Base-by-base conservation (phyloP, 2,888 invertebrate genomes). In the Phalera bucephala region DNA sequence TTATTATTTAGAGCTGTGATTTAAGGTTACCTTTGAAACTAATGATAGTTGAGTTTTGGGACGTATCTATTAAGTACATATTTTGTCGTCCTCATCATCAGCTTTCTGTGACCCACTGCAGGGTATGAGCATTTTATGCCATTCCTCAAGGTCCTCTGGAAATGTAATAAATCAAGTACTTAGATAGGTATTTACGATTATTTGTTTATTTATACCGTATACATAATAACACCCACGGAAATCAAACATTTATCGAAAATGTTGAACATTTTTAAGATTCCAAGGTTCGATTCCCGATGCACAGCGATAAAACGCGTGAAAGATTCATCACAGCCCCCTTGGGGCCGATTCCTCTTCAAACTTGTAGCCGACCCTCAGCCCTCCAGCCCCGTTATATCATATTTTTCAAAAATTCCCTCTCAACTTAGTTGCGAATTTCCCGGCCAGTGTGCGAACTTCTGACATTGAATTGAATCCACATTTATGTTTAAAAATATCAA, bases 291-390 rank as follows among this genome's bases (percentile, higher is more conserved):
- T 78, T 81, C 78, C 63, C 72, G 76, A 80, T 81, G 76, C 76
- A 72, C 73, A 76, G 72, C 83, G 84, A 84, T 84, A 85, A 86
- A 84, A 75, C 80, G 84, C 81, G 80, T 81, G 79, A 83, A 84
- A 84, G 84, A 86, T 87, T 87, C 87, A 87, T 88, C 86, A 80
- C 73, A 59, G 72, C 76, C 67, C 85, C 77, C 82, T 43, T 52
- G 84, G 78, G 87, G 69, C 65, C 83, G 68, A 87, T 87, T 80
- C 67, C 77, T 87, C 80, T 79, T 77, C 77, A 60, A 86, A 86
- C 69, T 85, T 82, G 76, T 68, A 69, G 71, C 73, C 74, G 64
- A 66, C 70, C 74, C 73, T 69, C 74, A 64, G 64, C 72, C 71
- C 76, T 72, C 71, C 56, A 49, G 61, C 69, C 67, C 69, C 61